Evolutionary conservation across 2,888 invertebrate species (phyloP).

Genomic region (Lomographa bimaculata): DNA sequence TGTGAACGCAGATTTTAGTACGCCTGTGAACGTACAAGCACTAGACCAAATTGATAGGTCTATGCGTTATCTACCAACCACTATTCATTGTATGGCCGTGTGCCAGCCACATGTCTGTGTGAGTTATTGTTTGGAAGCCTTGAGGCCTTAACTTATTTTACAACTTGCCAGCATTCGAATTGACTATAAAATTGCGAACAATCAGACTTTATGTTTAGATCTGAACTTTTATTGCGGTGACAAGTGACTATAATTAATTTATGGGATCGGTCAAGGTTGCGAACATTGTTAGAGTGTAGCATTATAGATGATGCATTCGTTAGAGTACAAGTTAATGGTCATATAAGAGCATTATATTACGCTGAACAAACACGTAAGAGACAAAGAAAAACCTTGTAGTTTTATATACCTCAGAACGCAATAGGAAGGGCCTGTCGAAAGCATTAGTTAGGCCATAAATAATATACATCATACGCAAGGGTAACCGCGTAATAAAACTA

Average conservation of each 20-base stretch:
- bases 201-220: slow-evolving; percentile 65
- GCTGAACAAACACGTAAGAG: slow-evolving; percentile 25
- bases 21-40: slow-evolving; percentile 61
- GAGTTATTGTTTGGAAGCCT: slow-evolving; percentile 50
- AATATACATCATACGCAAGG: slow-evolving; percentile 65
- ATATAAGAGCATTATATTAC: slow-evolving; percentile 26
- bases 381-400: slow-evolving; percentile 42
- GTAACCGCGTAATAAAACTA: slow-evolving; percentile 76
- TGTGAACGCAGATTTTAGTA: slow-evolving; percentile 76
- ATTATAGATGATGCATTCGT: slow-evolving; percentile 20
- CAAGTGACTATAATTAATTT: slow-evolving; percentile 64
- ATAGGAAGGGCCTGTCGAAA: slow-evolving; percentile 61
- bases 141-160: slow-evolving; percentile 68
- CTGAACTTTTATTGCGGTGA: slow-evolving; percentile 58
- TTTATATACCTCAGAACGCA: slow-evolving; percentile 35
- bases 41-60: slow-evolving; percentile 75
- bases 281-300: slow-evolving; percentile 23
- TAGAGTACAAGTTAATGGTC: slow-evolving; percentile 23
- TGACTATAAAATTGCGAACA: slow-evolving; percentile 71
- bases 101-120: slow-evolving; percentile 44
- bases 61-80: slow-evolving; percentile 58
- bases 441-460: slow-evolving; percentile 49
- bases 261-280: slow-evolving; percentile 62
- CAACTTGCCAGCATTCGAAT: slow-evolving; percentile 64
- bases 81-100: slow-evolving; percentile 50